Base-by-base conservation (phyloP, 2,888 invertebrate genomes). In the Ceratothoa steindachneri region DNA sequence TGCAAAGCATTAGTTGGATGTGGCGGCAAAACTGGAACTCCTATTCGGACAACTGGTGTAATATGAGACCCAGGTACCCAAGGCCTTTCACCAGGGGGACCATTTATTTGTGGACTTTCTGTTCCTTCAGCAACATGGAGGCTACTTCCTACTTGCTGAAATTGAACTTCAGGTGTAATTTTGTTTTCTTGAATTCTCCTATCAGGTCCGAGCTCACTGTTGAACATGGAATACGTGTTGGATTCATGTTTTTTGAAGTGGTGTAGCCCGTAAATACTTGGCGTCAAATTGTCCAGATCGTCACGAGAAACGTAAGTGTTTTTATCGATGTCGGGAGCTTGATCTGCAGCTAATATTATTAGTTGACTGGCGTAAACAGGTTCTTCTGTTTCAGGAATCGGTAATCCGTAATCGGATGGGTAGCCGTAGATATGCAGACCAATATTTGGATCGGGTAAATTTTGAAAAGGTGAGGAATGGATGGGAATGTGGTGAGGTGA, bases 21-120 rank as follows among this genome's bases (percentile, higher is more conserved):
- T 27, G 93, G 93, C 30, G 92, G 93, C 83, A 93, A 86, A 74
- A 93, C 93, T 77, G 93, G 93, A 80, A 92, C 92, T 74, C 88
- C 78, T 80, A 71, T 1, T 5, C 66, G 71, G 27, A 71, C 71
- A 22, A 28, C 30, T 12, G 71, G 41, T 30, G 51, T 30, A 66
- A 28, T 64, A 0, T 67, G 74, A 22, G 77, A 77, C n/a, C 74
- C 74, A n/a, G 74, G 74, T 15, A 72, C 68, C 78, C 78, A 78
- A 2, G 78, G 75, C 19, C 75, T 67, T 29, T 75, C 73, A 31
- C 69, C 75, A 19, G 69, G 71, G 30, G 73, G 73, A 19, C 73
- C 72, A 15, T 67, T 69, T 51, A 64, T 29, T 51, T 30, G 66
- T 19, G 71, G 22, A 30, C 66, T 71, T 24, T 70, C 70, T 19